These are phyloP conservation scores for Tapera naevia DNA, from an alignment of 2,797 vertebrate species.

Conservation along the genomic window DNA sequence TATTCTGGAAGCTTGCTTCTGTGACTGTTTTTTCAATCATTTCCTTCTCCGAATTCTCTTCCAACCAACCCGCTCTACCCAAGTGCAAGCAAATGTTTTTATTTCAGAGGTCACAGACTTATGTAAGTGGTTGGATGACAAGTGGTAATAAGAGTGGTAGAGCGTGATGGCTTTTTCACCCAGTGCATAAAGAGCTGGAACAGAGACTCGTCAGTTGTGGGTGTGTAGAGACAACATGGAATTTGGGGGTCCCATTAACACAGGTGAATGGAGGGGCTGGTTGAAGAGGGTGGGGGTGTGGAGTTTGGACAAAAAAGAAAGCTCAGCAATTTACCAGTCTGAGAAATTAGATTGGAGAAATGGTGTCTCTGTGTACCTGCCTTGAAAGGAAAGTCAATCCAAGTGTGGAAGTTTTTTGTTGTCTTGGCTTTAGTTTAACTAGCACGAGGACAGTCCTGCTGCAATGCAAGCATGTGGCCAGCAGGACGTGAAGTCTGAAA, in stretches of 20 bases:
- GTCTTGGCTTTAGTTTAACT: background rate
- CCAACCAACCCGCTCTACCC: slow-evolving; percentile 10
- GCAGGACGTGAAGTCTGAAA: background rate
- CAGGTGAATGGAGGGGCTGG: background rate
- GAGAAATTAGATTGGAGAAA: background rate
- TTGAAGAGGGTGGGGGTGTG: background rate
- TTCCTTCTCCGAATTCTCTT: slow-evolving; percentile 4
- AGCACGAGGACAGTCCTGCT: background rate
- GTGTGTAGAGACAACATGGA: background rate
- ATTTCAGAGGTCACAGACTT: slow-evolving; percentile 37
- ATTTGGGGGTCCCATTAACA: background rate
- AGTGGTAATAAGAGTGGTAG: background rate
- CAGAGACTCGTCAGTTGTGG: background rate
- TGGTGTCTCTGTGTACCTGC: background rate
- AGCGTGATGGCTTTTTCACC: background rate
- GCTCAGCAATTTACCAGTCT: background rate
- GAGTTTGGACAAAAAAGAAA: background rate
- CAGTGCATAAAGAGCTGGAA: background rate
- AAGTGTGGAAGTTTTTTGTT: background rate
- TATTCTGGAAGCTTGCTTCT: slow-evolving; percentile 38
- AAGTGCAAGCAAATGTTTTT: background rate
- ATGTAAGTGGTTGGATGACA: background rate
- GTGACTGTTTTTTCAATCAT: slow-evolving; percentile 43
- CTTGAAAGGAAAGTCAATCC: background rate
- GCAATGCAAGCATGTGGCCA: accelerated